Conservation (phyloP, 2,888 invertebrate genomes). For the Drosophila subquinaria region DNA sequence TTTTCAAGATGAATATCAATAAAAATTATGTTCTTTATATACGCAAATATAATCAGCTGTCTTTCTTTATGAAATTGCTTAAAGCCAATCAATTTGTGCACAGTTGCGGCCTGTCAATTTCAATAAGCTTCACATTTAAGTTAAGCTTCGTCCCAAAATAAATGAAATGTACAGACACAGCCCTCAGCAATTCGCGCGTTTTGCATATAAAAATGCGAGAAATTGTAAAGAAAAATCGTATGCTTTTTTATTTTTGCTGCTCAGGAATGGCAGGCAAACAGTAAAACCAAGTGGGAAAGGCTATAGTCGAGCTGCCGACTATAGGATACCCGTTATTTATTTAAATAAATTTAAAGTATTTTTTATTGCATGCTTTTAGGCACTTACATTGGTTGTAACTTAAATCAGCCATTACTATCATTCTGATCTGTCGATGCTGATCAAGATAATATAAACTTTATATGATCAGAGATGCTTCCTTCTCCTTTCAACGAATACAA, state of each 20-base stretch:
- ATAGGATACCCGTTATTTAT: no score
- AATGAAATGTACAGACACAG: conserved; percentile 21
- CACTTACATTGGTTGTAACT: no score
- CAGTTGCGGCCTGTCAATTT: conserved; percentile 62
- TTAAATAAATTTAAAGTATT: no score
- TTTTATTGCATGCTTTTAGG: no score
- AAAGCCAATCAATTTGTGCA: conserved; percentile 61
- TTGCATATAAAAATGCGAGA: conserved; percentile 47
- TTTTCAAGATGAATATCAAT: neutral
- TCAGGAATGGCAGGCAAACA: conserved; percentile 9
- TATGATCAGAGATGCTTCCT: no score
- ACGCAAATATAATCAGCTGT: conserved; percentile 3
- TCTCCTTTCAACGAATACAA: no score
- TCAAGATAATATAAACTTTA: no score
- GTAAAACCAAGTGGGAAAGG: neutral
- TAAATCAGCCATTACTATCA: no score
- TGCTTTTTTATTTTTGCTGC: conserved; percentile 12
- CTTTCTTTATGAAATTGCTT: conserved; percentile 3
- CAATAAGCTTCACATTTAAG: conserved; percentile 50
- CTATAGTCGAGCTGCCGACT: no score
- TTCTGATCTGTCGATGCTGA: no score
- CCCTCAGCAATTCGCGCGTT: conserved; percentile 18
- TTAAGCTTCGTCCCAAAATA: conserved; percentile 13
- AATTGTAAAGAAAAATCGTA: conserved; percentile 39
- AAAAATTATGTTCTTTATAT: conserved; percentile 8